Evolutionary conservation across 2,113 vertebrate genomes (phyloP).

Genomic region (Orthonyx spaldingii): DNA sequence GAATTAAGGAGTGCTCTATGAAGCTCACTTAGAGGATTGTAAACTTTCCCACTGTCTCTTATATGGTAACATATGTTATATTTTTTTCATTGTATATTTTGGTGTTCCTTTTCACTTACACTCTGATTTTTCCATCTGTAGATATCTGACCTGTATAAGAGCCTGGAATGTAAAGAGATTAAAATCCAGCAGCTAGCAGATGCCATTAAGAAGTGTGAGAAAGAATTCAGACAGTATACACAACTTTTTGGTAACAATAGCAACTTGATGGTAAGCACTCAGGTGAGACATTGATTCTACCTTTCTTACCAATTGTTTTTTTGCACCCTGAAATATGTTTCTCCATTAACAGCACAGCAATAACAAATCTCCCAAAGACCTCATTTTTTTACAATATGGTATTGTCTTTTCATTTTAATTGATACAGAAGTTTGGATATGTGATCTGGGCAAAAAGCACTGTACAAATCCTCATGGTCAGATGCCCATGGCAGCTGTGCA

Average conservation of each 20-base stretch:
- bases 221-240: conserved; percentile 74
- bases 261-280: conserved; percentile 73
- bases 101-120: not conserved
- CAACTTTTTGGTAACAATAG: conserved; percentile 76
- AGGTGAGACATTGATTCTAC: conserved; percentile 67
- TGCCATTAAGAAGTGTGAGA: conserved; percentile 76
- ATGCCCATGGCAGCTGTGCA: not conserved
- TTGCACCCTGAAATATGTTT: not conserved
- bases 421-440: not conserved
- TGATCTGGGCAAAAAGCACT: not conserved
- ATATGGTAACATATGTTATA: not conserved
- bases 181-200: conserved; percentile 79
- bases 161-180: conserved; percentile 76
- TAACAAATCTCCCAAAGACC: not conserved
- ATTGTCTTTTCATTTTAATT: not conserved
- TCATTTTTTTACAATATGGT: not conserved
- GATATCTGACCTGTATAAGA: conserved; percentile 79
- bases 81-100: not conserved
- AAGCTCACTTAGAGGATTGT: not conserved
- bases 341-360: not conserved
- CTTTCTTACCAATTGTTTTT: not conserved
- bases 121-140: conserved; percentile 29
- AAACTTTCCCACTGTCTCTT: not conserved
- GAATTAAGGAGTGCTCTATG: not conserved
- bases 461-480: not conserved